Percentiles rank a stretch among this genome's conserved stretches.
phyloP scores from a whole-genome alignment of 2,797 vertebrate genomes.

The Pogonophryne albipinna region DNA sequence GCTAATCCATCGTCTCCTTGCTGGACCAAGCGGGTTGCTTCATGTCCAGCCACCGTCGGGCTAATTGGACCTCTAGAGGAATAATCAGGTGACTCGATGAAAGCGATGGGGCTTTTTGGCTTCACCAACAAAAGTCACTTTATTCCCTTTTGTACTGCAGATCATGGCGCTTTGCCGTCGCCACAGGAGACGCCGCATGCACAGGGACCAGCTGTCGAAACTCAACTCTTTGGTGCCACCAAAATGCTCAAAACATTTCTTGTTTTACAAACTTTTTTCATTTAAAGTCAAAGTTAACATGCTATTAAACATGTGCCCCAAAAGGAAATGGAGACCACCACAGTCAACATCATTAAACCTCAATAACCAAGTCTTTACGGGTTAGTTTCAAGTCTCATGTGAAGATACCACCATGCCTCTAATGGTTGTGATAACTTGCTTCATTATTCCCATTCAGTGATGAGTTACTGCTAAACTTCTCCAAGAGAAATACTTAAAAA shows the following conservation, averaged over 20 bases:
- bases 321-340: background rate
- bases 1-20: conserved; percentile 46
- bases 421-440: background rate
- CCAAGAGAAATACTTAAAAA: background rate
- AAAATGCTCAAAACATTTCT: conserved; percentile 14
- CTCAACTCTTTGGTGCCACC: conserved; percentile 36
- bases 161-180: conserved; percentile 54
- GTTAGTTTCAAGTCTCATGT: background rate
- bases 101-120: conserved; percentile 48
- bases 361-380: background rate
- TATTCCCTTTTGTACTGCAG: conserved; percentile 52
- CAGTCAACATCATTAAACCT: background rate
- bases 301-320: background rate
- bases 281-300: background rate
- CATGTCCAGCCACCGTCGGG: conserved; percentile 51
- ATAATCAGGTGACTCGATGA: conserved; percentile 70
- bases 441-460: background rate
- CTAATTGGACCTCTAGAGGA: conserved; percentile 75
- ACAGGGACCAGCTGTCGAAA: conserved; percentile 29
- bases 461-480: background rate
- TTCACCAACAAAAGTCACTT: conserved; percentile 59
- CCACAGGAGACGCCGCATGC: conserved; percentile 39
- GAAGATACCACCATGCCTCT: background rate
- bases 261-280: conserved; percentile 5
- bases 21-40: conserved; percentile 51